Evolutionary conservation across 2,888 invertebrate genomes (phyloP).

Genomic region (Synergus gifuensis): DNA sequence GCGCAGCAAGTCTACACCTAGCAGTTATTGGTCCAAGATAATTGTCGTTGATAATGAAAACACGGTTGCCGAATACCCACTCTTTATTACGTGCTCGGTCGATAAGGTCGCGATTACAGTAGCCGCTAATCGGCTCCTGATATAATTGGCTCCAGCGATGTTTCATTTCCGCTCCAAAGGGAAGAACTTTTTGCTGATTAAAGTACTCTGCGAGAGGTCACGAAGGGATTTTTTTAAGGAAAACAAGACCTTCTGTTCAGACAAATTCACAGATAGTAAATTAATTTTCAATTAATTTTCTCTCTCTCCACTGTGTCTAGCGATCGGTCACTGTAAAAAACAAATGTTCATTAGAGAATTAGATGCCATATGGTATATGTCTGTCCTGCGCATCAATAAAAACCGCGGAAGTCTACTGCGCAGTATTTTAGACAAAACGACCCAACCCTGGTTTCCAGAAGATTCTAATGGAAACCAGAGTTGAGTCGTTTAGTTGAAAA

Average conservation of each 20-base stretch:
- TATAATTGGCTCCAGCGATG: constrained; percentile 54
- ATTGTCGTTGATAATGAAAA: constrained; percentile 61
- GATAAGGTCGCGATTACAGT: constrained; percentile 56
- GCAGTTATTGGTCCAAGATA: constrained; percentile 59
- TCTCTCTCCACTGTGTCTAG: neutral
- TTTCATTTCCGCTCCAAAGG: constrained; percentile 20
- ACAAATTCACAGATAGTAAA: constrained; percentile 6
- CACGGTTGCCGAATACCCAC: constrained; percentile 62
- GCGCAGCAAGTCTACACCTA: constrained; percentile 52
- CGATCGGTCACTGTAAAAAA: neutral
- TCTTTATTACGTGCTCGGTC: constrained; percentile 57
- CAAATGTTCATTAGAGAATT: neutral
- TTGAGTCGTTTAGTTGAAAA: too few species aligned
- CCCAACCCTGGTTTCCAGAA: too few species aligned
- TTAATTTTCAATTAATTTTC: neutral
- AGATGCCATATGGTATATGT: too few species aligned
- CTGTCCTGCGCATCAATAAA: neutral
- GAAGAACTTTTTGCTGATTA: neutral
- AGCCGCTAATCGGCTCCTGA: constrained; percentile 54
- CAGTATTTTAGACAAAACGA: neutral
- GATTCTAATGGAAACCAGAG: too few species aligned
- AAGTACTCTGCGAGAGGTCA: neutral
- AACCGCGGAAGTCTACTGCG: neutral
- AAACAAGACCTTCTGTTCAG: neutral
- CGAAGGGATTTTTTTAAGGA: neutral